Conservation (phyloP, 2,888 invertebrate species). For the Watsonalla binaria region DNA sequence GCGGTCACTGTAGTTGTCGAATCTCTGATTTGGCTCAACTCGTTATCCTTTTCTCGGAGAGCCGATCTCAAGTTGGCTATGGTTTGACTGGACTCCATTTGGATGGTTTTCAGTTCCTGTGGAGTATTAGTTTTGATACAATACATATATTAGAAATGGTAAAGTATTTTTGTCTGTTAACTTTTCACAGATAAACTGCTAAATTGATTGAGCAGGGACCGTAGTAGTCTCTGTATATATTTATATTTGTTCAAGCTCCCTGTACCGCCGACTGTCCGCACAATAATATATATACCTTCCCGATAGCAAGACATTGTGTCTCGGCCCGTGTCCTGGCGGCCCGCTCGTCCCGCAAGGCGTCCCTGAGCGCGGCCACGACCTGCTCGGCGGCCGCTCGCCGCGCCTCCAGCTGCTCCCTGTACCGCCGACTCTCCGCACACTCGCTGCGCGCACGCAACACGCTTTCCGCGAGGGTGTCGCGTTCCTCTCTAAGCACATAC, state of each 20-base stretch:
- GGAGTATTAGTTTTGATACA: not conserved
- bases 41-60: slow-evolving; percentile 52
- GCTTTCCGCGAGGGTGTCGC: slow-evolving; percentile 43
- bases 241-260: too few species aligned
- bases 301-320: slow-evolving; percentile 30
- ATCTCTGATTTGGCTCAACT: slow-evolving; percentile 42
- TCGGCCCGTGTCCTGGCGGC: slow-evolving; percentile 46
- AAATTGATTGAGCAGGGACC: too few species aligned
- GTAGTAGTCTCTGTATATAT: too few species aligned
- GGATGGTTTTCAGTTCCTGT: slow-evolving; percentile 55
- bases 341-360: slow-evolving; percentile 58
- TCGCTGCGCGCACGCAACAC: slow-evolving; percentile 39
- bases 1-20: slow-evolving; percentile 29
- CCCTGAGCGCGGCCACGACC: slow-evolving; percentile 50
- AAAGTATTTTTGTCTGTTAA: too few species aligned
- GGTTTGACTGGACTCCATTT: slow-evolving; percentile 52
- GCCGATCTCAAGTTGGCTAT: slow-evolving; percentile 48
- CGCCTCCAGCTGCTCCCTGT: slow-evolving; percentile 42
- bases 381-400: slow-evolving; percentile 45
- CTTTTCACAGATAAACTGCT: too few species aligned
- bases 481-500: slow-evolving; percentile 38
- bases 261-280: too few species aligned
- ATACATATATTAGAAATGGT: too few species aligned
- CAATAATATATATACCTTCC: slow-evolving; percentile 37
- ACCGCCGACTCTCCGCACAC: slow-evolving; percentile 35